Evolutionary conservation across 2,888 invertebrate species (phyloP).

Genomic region (Parascotia fuliginaria): DNA sequence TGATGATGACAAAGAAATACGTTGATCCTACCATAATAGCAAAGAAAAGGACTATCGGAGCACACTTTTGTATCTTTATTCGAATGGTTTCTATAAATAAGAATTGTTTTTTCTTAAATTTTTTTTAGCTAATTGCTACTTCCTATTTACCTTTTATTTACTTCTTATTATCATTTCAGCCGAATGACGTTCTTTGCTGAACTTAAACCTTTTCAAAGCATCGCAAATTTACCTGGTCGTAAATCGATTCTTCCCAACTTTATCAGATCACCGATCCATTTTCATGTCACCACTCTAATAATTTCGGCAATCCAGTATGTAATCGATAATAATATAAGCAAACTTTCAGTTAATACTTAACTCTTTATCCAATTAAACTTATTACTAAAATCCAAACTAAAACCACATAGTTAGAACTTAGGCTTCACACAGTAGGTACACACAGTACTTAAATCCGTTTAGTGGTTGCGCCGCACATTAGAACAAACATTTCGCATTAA

Average conservation of each 20-base stretch:
- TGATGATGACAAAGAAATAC: slow-evolving; percentile 9
- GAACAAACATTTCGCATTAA: slow-evolving; percentile 33
- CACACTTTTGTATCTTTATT: neutral
- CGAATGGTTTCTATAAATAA: neutral
- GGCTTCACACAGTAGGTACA: neutral
- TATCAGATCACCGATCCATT: too few relatives aligned
- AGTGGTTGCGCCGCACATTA: slow-evolving; percentile 22
- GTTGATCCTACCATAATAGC: neutral
- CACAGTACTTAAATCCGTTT: slow-evolving; percentile 31
- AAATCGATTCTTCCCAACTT: too few relatives aligned
- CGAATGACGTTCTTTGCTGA: too few relatives aligned
- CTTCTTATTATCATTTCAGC: too few relatives aligned
- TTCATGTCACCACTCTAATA: too few relatives aligned
- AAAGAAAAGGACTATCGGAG: neutral
- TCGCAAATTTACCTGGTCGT: too few relatives aligned
- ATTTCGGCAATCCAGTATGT: too few relatives aligned
- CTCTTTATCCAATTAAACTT: neutral
- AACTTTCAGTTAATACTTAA: too few relatives aligned
- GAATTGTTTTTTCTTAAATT: neutral
- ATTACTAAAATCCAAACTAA: neutral
- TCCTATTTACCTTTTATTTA: neutral
- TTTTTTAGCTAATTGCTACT: neutral
- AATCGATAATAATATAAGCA: too few relatives aligned
- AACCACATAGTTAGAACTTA: neutral
- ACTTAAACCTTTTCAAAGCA: too few relatives aligned